A percentile compares a stretch with the other conserved stretches of the same genome.
These are phyloP conservation scores for Labeo rohita DNA, from an alignment of 2,113 vertebrate species.

Conservation along the genomic window DNA sequence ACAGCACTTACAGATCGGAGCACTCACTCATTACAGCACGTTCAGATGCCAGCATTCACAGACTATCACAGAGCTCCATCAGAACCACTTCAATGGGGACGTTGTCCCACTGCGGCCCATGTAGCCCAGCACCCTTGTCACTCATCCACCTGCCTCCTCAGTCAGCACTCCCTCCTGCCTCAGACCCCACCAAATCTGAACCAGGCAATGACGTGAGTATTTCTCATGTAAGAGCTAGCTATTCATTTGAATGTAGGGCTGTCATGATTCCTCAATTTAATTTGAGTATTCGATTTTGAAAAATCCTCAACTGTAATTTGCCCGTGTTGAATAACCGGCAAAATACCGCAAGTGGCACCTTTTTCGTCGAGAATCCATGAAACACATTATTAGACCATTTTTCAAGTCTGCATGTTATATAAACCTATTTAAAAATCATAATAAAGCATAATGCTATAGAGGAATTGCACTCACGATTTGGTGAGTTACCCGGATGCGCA, in stretches of 20 bases:
- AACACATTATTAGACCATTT: no score
- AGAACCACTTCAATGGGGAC: background rate
- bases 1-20: conserved; percentile 27
- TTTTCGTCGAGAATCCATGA: no score
- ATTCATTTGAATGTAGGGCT: background rate
- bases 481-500: no score
- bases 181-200: conserved; percentile 13
- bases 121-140: conserved; percentile 36
- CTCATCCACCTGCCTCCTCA: conserved; percentile 16
- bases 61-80: conserved; percentile 36
- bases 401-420: no score
- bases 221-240: background rate
- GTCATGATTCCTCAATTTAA: no score
- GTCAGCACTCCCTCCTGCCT: background rate
- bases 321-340: no score
- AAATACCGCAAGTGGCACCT: no score
- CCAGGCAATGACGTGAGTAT: conserved; percentile 40
- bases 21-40: conserved; percentile 2
- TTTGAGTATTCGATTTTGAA: no score
- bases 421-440: no score
- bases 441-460: no score
- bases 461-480: no score
- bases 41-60: conserved; percentile 27
- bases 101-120: background rate
- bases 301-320: no score